Base-by-base conservation (phyloP, 1,140 invertebrate species). In the Drosophila teissieri region DNA sequence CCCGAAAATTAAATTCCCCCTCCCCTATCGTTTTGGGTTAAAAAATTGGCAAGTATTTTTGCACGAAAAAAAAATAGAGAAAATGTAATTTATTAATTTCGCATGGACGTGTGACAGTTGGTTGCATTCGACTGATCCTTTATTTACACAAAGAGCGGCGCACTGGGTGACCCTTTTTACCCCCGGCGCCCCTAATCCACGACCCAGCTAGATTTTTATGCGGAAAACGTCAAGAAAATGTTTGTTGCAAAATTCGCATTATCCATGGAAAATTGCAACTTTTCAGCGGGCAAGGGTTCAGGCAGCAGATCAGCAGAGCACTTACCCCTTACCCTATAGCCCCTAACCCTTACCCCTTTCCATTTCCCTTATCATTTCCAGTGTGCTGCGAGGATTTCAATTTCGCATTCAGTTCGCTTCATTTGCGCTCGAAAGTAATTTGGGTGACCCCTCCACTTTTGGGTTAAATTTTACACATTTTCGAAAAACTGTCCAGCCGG, bases 51-150 rank as follows among this genome's bases (percentile, higher is more conserved):
- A 88, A 74, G 52, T 67, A 54, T 58, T 65, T 78, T 74, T 84
- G 52, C 52, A 49, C 57, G 58, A 77, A 79, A 86, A 81, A 85
- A 55, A 75, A 80, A 76, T 37, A 3, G 37, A 60, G 51, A 80
- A 79, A 79, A 48, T 55, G 77, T 83, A 91, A 91, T 91, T 91
- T 91, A 91, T 91, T 80, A 91, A 91, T 91, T 91, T 91, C 74
- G 63, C 85, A 82, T 80, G 72, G 76, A 65, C 69, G 64, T 81
- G 78, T 83, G 76, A 88, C 85, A 90, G 85, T 90, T 88, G 58
- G 72, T 65, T 67, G 75, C 65, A 70, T 60, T 34, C 37, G 52
- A 51, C 80, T 81, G 82, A 90, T 91, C 79, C 84, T 84, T 89
- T 91, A 89, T 91, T 91, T 91, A 91, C 84, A 82, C 88, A 91